Evolutionary conservation across 2,113 vertebrate species (phyloP).

Genomic region (Astatotilapia flaviijosephi): DNA sequence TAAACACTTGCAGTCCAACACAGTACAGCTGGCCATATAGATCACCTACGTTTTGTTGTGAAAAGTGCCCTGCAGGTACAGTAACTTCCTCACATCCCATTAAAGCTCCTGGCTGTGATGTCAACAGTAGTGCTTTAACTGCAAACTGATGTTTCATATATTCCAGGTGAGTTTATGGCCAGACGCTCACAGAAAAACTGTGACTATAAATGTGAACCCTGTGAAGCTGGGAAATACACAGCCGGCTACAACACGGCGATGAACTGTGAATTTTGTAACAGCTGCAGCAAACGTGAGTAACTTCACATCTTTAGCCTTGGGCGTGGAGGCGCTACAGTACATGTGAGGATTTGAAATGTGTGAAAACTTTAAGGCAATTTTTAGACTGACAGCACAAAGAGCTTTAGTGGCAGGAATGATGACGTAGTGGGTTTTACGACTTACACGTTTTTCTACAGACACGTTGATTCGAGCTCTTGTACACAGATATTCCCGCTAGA

Average conservation of each 20-base stretch:
- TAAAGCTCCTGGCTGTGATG: not conserved
- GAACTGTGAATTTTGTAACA: not conserved
- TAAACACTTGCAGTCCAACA: rapidly evolving
- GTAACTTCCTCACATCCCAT: not conserved
- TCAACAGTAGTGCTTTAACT: not conserved
- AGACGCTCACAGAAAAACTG: rapidly evolving
- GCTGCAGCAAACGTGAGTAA: constrained; percentile 44
- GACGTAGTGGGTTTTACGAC: rapidly evolving
- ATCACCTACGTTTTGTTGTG: not conserved
- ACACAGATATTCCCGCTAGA: not conserved
- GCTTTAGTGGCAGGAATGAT: not conserved
- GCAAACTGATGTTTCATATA: not conserved
- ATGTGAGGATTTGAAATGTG: not conserved
- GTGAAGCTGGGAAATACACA: rapidly evolving
- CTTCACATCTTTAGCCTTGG: not conserved
- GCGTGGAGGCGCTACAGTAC: not conserved
- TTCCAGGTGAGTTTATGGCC: not conserved
- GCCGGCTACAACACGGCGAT: not conserved
- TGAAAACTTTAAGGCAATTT: not conserved
- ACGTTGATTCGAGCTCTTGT: not conserved
- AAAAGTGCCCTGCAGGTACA: constrained; percentile 50
- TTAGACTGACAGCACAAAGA: not conserved
- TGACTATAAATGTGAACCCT: rapidly evolving
- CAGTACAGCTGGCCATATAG: constrained; percentile 3
- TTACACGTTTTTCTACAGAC: not conserved